A percentile compares a stretch with the other conserved stretches of the same genome.
These are phyloP conservation scores for Trididemnum clinides DNA, from an alignment of 23 tunicate genomes.

Conservation along the genomic window DNA sequence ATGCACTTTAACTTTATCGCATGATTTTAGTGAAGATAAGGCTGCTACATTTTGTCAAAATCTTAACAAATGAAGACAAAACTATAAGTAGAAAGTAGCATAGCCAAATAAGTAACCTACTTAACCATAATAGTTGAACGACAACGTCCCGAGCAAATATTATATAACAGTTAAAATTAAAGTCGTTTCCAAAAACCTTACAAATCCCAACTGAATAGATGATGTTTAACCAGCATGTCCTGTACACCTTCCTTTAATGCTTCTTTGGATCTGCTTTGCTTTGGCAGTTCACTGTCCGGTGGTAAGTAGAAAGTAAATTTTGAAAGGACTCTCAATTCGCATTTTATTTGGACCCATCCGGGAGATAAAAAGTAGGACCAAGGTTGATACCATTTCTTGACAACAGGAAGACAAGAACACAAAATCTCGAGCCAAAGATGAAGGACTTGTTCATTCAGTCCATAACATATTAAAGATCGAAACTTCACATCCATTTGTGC, in stretches of 20 bases:
- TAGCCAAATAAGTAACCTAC: no score
- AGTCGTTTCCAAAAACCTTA: no score
- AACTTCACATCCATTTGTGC: slow-evolving; percentile 93
- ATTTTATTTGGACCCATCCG: slow-evolving; percentile 93
- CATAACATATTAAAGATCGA: slow-evolving; percentile 76
- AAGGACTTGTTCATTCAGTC: slow-evolving; percentile 88
- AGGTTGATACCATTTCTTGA: slow-evolving; percentile 91
- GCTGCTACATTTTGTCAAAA: no score
- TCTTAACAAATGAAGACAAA: no score
- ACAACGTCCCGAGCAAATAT: no score
- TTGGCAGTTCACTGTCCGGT: slow-evolving; percentile 81
- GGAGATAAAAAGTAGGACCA: slow-evolving; percentile 89
- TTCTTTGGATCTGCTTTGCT: slow-evolving; percentile 66
- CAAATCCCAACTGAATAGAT: slow-evolving; percentile 95
- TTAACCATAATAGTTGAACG: no score
- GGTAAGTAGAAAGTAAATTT: slow-evolving; percentile 84
- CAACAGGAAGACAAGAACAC: slow-evolving; percentile 71
- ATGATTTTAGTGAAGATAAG: no score
- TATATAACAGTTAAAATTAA: no score
- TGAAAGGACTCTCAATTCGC: slow-evolving; percentile 70
- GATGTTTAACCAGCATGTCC: slow-evolving; percentile 93
- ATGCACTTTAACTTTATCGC: no score
- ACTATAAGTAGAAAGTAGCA: no score
- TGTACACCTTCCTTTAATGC: slow-evolving; percentile 77
- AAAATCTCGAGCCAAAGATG: slow-evolving; percentile 87